These are phyloP conservation scores for Tor tambroides DNA, from an alignment of 2,113 vertebrate genomes.

Conservation along the genomic window DNA sequence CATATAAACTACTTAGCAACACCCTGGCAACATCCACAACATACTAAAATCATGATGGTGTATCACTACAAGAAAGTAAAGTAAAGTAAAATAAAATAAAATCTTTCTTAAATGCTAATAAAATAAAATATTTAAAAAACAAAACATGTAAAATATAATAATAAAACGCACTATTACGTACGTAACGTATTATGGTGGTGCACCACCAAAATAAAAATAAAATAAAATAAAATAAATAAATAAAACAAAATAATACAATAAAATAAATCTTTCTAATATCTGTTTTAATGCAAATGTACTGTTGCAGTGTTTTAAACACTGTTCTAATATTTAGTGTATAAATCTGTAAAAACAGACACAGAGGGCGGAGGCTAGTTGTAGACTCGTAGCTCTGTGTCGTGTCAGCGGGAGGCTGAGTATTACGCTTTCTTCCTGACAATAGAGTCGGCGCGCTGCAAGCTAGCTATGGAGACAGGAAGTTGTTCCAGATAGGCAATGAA, in stretches of 20 bases:
- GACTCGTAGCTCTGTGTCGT: background rate
- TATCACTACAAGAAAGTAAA: too few species aligned
- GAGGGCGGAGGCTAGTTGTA: background rate
- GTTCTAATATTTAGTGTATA: background rate
- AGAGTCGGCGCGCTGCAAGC: conserved; percentile 63
- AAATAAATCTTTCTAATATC: background rate
- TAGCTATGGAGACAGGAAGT: conserved; percentile 89
- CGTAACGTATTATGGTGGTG: background rate
- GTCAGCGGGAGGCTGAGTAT: background rate
- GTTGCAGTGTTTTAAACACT: too few species aligned
- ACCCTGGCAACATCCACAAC: too few species aligned
- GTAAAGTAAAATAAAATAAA: too few species aligned
- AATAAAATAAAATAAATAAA: too few species aligned
- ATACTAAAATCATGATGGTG: too few species aligned
- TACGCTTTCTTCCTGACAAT: conserved; percentile 63
- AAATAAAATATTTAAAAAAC: too few species aligned
- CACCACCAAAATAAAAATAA: background rate
- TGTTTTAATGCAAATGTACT: background rate
- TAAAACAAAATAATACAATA: background rate
- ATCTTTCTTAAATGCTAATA: too few species aligned
- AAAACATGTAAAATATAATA: too few species aligned
- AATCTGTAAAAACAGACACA: background rate
- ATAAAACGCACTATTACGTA: background rate
- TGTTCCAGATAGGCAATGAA: conserved; percentile 86
- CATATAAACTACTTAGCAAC: too few species aligned